Percentiles rank a stretch among this genome's conserved stretches.
Evolutionary conservation across 2,888 invertebrate genomes (phyloP).

Genomic region (Brachyptera putata): DNA sequence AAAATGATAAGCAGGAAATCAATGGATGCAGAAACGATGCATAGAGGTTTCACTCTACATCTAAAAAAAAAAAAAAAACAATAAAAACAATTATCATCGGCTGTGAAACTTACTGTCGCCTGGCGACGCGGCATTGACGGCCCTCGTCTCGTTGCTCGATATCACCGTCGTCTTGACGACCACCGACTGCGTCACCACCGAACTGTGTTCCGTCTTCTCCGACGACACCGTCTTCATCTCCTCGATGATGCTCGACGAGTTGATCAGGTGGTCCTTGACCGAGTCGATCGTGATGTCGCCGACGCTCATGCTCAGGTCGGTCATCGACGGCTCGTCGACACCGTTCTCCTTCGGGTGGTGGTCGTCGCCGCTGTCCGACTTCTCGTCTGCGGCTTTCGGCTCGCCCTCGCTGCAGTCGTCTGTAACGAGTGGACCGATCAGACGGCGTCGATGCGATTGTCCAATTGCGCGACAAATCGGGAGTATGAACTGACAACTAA

Average conservation of each 20-base stretch:
- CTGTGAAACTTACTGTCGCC: constrained; percentile 28
- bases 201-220: constrained; percentile 20
- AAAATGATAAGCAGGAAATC: too few relatives aligned
- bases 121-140: constrained; percentile 22
- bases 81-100: too few relatives aligned
- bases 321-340: constrained; percentile 51
- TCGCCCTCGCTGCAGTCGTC: too few relatives aligned
- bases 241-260: constrained; percentile 11
- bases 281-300: constrained; percentile 94
- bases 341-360: constrained; percentile 33
- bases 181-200: constrained; percentile 23
- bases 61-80: too few relatives aligned
- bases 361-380: too few relatives aligned
- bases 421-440: too few relatives aligned
- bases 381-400: too few relatives aligned
- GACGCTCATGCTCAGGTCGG: constrained; percentile 49
- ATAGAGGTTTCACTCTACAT: too few relatives aligned
- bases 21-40: too few relatives aligned
- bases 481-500: too few relatives aligned
- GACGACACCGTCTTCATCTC: constrained; percentile 21
- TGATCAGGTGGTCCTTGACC: constrained; percentile 74
- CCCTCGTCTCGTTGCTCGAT: constrained; percentile 25
- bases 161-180: constrained; percentile 28
- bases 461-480: too few relatives aligned
- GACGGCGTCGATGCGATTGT: too few relatives aligned